Conservation (phyloP, 1,140 invertebrate species). For the Acyrthosiphon pisum region DNA sequence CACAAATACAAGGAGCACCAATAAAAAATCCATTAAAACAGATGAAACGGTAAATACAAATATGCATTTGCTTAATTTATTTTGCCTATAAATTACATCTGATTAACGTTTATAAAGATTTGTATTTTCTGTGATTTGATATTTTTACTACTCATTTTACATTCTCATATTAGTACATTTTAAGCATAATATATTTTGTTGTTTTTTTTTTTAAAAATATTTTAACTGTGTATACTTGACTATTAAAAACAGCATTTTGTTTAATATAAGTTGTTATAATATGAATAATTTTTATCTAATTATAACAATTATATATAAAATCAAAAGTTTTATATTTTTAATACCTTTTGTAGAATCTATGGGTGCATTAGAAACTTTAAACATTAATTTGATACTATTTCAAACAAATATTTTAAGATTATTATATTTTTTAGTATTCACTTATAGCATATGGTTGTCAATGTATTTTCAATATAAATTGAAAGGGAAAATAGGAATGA, state of each 20-base stretch:
- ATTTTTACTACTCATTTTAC: conserved; percentile 6
- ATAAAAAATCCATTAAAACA: conserved; percentile 50
- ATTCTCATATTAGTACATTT: not conserved
- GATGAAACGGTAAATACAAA: conserved; percentile 49
- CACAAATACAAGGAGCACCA: conserved; percentile 36
- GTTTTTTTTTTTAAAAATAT: not conserved
- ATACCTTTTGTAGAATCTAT: not conserved
- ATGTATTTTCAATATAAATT: not conserved
- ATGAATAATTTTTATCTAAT: not conserved
- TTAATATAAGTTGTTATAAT: conserved; percentile 2
- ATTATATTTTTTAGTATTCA: not conserved
- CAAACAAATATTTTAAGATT: not conserved
- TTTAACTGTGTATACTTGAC: not conserved
- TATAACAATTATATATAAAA: conserved; percentile 13
- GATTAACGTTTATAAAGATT: not conserved
- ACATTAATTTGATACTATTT: not conserved
- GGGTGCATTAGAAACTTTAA: not conserved
- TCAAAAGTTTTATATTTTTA: not conserved
- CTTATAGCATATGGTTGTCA: not conserved
- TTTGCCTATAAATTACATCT: not conserved
- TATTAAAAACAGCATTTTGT: not conserved
- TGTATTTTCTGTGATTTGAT: not conserved
- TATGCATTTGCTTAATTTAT: not conserved
- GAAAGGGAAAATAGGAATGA: not conserved
- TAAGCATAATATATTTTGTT: not conserved